Conservation (phyloP, 2,113 vertebrate genomes). For the Rynchops niger region DNA sequence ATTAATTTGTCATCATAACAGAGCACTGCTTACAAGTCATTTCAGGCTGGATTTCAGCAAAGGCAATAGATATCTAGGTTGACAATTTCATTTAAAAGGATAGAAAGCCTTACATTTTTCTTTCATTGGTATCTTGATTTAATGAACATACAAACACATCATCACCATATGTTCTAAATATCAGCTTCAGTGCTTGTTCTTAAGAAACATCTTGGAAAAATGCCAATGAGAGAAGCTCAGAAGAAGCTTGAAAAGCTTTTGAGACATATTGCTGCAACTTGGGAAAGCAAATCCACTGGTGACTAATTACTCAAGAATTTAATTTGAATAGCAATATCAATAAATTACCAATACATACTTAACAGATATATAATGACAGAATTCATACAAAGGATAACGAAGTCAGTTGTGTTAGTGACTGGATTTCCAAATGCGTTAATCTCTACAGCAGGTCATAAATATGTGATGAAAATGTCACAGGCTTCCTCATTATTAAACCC, state of each 20-base stretch:
- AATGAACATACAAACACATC: slow-evolving; percentile 82
- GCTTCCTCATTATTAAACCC: slow-evolving; percentile 41
- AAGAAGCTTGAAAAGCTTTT: slow-evolving; percentile 79
- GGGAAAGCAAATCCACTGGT: slow-evolving; percentile 74
- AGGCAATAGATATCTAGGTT: slow-evolving; percentile 79
- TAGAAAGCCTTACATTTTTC: slow-evolving; percentile 76
- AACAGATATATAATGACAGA: slow-evolving; percentile 38
- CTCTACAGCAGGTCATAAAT: slow-evolving; percentile 59
- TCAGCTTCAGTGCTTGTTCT: slow-evolving; percentile 75
- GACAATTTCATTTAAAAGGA: slow-evolving; percentile 83
- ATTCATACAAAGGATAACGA: slow-evolving; percentile 44
- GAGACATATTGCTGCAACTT: slow-evolving; percentile 76
- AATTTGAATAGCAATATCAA: slow-evolving; percentile 74
- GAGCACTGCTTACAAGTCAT: slow-evolving; percentile 74
- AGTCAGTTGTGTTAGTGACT: not conserved
- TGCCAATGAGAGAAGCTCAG: slow-evolving; percentile 75
- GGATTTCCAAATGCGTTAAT: slow-evolving; percentile 64
- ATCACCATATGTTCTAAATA: slow-evolving; percentile 82
- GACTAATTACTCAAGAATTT: slow-evolving; percentile 78
- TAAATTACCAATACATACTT: slow-evolving; percentile 73
- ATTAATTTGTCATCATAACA: slow-evolving; percentile 83
- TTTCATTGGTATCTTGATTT: slow-evolving; percentile 82
- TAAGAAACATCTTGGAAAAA: slow-evolving; percentile 78
- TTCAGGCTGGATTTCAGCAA: slow-evolving; percentile 75
- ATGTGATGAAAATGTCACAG: slow-evolving; percentile 45